Evolutionary conservation across 1,140 invertebrate genomes (phyloP), one percentile per base, ranked within the genome.

Genomic region (Pinna nobilis): DNA sequence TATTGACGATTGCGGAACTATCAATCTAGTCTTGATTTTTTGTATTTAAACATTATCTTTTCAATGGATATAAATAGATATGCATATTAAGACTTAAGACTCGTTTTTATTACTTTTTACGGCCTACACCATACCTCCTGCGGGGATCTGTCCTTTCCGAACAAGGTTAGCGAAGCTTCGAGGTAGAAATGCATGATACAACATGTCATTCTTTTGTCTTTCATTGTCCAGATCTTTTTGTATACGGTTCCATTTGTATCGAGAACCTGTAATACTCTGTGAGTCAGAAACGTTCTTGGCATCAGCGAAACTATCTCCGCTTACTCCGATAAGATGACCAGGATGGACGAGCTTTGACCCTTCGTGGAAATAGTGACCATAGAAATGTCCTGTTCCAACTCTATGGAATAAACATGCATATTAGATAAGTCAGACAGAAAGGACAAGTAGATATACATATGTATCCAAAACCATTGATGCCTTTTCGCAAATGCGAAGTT

Each of bases 221-320:
- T 83, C 77, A 28, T 75, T 76, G 25, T 83, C 73, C n/a, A 79
- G 28, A 11, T 79, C 77, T n/a, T 53, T 70, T 53, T 79, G 75
- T 25, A 74, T 35, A 11, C 67, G 41, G 20, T 60, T 64, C 66
- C 59, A 47, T 39, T 65, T 69, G 28, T 63, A 51, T 44, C 50
- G 51, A 2, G 33, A 20, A 33, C 37, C 57, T n/a, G 37, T 61
- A 6, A 37, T 49, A 13, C 37, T 47, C 11, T 44, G 37, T 23
- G 13, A 33, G n/a, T 41, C 37, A 32, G 28, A 33, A 25, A 30
- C 37, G 33, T 35, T 41, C n/a, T 44, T 47, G 11, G 4, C 20
- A n/a, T 60, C 41, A 28, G 28, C 37, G 33, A 39, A 50, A 13
- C 55, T 63, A 55, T 37, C 49, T 18, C 35, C 61, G 32, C 41